A percentile compares a stretch with the other conserved stretches of the same genome.
phyloP scores from a whole-genome alignment of 2,113 vertebrate species.

The Xyliphius kryptos region DNA sequence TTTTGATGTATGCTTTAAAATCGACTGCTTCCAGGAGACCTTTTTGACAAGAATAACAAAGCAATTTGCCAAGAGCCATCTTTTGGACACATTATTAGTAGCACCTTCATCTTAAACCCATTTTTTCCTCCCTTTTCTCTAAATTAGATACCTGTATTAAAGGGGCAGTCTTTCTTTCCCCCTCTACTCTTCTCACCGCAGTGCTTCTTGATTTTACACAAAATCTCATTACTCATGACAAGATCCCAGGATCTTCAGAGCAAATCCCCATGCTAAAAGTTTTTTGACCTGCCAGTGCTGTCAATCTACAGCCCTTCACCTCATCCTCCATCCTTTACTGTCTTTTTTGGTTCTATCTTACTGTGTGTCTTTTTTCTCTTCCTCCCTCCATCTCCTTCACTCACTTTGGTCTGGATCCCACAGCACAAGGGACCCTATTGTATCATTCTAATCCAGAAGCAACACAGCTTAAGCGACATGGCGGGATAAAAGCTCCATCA shows the following conservation, averaged over 20 bases:
- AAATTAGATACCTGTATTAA: constrained; percentile 65
- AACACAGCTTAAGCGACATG: constrained; percentile 98
- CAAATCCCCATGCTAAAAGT: constrained; percentile 65
- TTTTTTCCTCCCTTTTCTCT: constrained; percentile 49
- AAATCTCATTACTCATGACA: constrained; percentile 62
- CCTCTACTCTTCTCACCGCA: constrained; percentile 43
- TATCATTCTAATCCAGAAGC: constrained; percentile 89
- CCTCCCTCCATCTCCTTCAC: constrained; percentile 66
- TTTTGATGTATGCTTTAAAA: constrained; percentile 95
- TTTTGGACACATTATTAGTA: constrained; percentile 88
- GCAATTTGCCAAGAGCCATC: constrained; percentile 95
- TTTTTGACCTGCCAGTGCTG: constrained; percentile 60
- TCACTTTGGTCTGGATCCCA: constrained; percentile 76
- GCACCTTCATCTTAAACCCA: constrained; percentile 76
- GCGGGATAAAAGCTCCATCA: constrained; percentile 98
- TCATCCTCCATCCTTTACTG: constrained; percentile 46
- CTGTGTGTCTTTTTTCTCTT: constrained; percentile 47
- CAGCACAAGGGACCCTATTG: constrained; percentile 94
- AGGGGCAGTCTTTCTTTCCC: constrained; percentile 52
- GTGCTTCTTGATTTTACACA: constrained; percentile 55
- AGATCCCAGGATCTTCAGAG: constrained; percentile 58
- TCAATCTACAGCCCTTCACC: constrained; percentile 55
- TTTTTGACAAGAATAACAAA: constrained; percentile 98
- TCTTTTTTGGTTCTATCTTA: constrained; percentile 10
- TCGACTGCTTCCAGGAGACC: constrained; percentile 92